Percentiles rank a stretch among this genome's conserved stretches.
These are phyloP conservation scores for Harmothoe impar DNA, from an alignment of 2,888 invertebrate genomes.

Conservation along the genomic window DNA sequence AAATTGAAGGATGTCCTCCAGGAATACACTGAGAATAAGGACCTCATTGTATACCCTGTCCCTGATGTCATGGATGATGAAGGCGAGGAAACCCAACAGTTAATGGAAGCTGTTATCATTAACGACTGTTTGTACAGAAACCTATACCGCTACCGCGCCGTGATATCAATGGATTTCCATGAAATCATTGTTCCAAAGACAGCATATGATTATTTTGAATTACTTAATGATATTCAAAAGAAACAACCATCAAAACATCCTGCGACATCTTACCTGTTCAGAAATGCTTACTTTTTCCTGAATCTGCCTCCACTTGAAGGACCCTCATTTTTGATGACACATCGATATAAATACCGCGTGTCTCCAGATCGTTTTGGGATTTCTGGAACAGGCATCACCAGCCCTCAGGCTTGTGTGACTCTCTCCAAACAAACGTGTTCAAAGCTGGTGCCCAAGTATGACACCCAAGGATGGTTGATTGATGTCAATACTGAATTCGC, in stretches of 20 bases:
- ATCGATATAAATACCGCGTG: background rate
- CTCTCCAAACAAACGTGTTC: background rate
- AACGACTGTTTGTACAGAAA: slow-evolving; percentile 71
- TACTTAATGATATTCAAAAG: background rate
- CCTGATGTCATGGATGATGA: slow-evolving; percentile 42
- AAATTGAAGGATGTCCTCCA: background rate
- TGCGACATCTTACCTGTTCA: slow-evolving; percentile 56
- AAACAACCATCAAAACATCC: slow-evolving; percentile 40
- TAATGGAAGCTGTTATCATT: background rate
- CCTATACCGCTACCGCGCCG: slow-evolving; percentile 67
- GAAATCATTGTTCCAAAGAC: slow-evolving; percentile 69
- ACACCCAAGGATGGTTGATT: slow-evolving; percentile 37
- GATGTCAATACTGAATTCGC: background rate
- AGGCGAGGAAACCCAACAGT: background rate
- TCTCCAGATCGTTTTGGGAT: background rate
- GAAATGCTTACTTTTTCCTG: slow-evolving; percentile 67
- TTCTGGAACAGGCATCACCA: background rate
- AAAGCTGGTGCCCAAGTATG: background rate
- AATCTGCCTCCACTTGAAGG: slow-evolving; percentile 43
- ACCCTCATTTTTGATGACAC: background rate
- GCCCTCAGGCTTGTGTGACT: background rate
- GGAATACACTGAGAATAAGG: background rate
- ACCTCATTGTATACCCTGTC: background rate
- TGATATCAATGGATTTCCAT: slow-evolving; percentile 67
- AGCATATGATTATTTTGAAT: slow-evolving; percentile 28